Base-by-base conservation (phyloP, 2,113 vertebrate species). In the Melanotaenia duboulayi region DNA sequence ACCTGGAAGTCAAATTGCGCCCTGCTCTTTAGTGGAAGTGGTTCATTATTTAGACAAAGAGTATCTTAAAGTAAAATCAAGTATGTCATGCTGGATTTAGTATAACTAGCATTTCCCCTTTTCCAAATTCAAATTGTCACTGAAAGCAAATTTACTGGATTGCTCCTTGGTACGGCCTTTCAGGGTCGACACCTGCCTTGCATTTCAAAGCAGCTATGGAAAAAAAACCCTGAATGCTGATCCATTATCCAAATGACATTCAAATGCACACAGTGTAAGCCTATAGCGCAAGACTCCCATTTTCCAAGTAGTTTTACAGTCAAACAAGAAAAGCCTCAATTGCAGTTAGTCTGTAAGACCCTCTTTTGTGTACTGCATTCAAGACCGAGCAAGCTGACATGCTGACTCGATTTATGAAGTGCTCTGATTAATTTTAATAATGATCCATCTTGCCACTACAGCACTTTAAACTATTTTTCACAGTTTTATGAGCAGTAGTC, bases 211-310 rank as follows among this genome's bases (percentile, higher is more conserved):
- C 68, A 83, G 71, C 20, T 72, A 10, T 28, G 28, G 3, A 40
- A 52, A 17, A 61, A 65, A 60, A 64, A 62, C 57, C 57, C 67
- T 56, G 69, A 76, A 63, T 63, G 70, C 28, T 25, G 57, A 64
- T 80, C 79, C 65, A 89, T 91, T 88, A 88, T 80, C 74, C 81
- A 83, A 83, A 89, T 72, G 60, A 74, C 77, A 87, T 86, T 85
- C 70, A 91, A 88, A 85, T 76, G 35, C 59, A 80, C 44, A 74
- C 56, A 20, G 44, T 68, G 51, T 66, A 59, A 76, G 66, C 64
- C 71, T 74, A 65, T 63, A 80, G 72, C 64, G 78, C 35, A 37
- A 73, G 74, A 22, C 63, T 76, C 49, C 39, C 32, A 56, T 87
- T 87, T 81, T 64, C 65, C 44, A 57, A 32, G 22, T 79, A 76